These are phyloP conservation scores for Ceyx erithaca DNA, from an alignment of 2,797 vertebrate species.

Conservation along the genomic window DNA sequence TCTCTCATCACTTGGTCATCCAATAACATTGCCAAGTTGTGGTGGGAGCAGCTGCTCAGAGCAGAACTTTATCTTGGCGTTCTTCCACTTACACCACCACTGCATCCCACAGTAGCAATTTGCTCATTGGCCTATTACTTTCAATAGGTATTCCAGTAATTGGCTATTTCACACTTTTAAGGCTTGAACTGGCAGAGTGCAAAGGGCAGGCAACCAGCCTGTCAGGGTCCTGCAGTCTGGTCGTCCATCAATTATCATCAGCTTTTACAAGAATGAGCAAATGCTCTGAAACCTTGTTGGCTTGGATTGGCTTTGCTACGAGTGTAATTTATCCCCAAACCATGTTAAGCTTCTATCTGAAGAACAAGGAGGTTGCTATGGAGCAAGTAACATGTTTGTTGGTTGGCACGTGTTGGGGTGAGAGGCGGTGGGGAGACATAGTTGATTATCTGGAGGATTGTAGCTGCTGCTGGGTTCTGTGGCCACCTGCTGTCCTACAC, in stretches of 20 bases:
- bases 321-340: slow-evolving; percentile 79
- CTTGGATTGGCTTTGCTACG: slow-evolving; percentile 76
- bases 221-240: slow-evolving; percentile 85
- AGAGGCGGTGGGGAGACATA: background rate
- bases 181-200: slow-evolving; percentile 93
- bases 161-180: slow-evolving; percentile 99
- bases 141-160: slow-evolving; percentile 91
- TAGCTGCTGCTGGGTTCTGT: slow-evolving; percentile 45
- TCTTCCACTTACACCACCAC: slow-evolving; percentile 78
- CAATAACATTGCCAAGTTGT: slow-evolving; percentile 70
- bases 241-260: slow-evolving; percentile 98
- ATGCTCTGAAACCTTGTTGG: slow-evolving; percentile 83
- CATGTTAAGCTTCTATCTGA: slow-evolving; percentile 59
- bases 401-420: slow-evolving; percentile 25
- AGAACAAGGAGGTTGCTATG: slow-evolving; percentile 55
- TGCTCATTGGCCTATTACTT: slow-evolving; percentile 94
- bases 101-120: slow-evolving; percentile 89
- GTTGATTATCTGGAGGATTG: slow-evolving; percentile 28
- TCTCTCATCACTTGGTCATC: slow-evolving; percentile 74
- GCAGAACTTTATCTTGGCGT: slow-evolving; percentile 87
- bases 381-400: slow-evolving; percentile 56
- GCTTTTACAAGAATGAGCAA: slow-evolving; percentile 83
- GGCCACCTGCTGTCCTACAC: slow-evolving; percentile 36
- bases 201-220: slow-evolving; percentile 94
- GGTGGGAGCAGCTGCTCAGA: slow-evolving; percentile 84